Evolutionary conservation across 2,113 vertebrate species (phyloP).

Genomic region (Tetraodon nigroviridis): DNA sequence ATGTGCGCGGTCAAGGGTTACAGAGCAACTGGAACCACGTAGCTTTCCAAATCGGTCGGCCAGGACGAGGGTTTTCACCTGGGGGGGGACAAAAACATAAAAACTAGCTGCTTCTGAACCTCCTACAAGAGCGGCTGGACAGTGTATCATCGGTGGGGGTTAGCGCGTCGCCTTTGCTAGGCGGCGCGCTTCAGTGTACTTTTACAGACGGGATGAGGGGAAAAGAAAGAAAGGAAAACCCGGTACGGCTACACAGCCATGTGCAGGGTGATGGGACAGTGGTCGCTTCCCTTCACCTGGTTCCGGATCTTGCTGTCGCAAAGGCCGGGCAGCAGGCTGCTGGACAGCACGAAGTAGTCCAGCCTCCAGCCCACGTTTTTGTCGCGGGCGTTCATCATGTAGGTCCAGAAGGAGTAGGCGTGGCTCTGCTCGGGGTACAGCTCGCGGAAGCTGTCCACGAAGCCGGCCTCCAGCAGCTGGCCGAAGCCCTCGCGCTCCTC

Average conservation of each 20-base stretch:
- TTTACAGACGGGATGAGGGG: not conserved
- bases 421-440: conserved; percentile 79
- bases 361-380: conserved; percentile 93
- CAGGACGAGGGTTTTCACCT: not conserved
- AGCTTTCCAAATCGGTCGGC: not conserved
- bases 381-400: conserved; percentile 85
- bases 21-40: conserved; percentile 6
- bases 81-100: conserved; percentile 6
- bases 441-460: conserved; percentile 83
- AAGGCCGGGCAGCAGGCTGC: conserved; percentile 73
- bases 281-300: conserved; percentile 83
- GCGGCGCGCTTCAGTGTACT: not conserved
- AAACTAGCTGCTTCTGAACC: conserved; percentile 4
- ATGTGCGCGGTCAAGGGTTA: not conserved
- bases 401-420: conserved; percentile 93
- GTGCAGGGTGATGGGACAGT: conserved; percentile 86
- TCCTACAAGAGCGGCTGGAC: not conserved
- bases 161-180: too few relatives aligned
- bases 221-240: too few relatives aligned
- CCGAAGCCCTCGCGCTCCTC: conserved; percentile 84
- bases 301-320: conserved; percentile 90
- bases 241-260: conserved; percentile 69
- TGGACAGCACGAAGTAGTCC: conserved; percentile 86
- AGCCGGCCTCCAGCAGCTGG: conserved; percentile 77
- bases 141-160: not conserved